Percentiles rank a stretch among this genome's conserved stretches.
Conservation (phyloP, 64 coral and sea anemone genomes). For the Stichodactyla mertensii region DNA sequence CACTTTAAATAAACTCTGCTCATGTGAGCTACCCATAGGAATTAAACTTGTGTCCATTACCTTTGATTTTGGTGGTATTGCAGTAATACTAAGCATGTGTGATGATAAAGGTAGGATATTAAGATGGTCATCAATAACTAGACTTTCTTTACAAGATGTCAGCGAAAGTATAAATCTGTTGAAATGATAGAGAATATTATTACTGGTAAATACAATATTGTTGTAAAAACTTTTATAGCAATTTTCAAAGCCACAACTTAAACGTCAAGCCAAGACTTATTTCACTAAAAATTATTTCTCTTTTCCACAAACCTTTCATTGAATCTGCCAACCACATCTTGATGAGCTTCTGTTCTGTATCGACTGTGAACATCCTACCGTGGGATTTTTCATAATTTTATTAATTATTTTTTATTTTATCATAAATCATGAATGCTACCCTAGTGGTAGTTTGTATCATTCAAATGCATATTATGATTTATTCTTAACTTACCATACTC, state of each 20-base stretch:
- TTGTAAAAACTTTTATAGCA: no score
- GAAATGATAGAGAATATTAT: background rate
- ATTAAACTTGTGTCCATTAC: background rate
- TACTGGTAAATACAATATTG: no score
- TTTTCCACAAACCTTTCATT: conserved; percentile 75
- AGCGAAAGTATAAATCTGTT: conserved; percentile 89
- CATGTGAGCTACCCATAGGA: background rate
- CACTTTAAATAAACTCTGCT: background rate
- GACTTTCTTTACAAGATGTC: conserved; percentile 68
- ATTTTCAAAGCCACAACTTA: no score
- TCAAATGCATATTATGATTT: background rate
- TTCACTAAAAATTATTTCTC: no score
- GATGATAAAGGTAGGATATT: conserved; percentile 87
- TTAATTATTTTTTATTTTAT: no score
- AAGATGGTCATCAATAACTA: conserved; percentile 92
- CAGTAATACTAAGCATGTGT: conserved; percentile 70
- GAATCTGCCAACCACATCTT: conserved; percentile 92
- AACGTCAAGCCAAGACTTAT: no score
- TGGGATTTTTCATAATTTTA: no score
- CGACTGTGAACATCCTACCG: conserved; percentile 87
- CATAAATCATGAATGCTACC: no score
- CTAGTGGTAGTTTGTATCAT: no score
- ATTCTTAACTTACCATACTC: conserved; percentile 58
- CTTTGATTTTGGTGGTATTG: conserved; percentile 81
- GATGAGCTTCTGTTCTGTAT: conserved; percentile 97